A percentile compares a stretch with the other conserved stretches of the same genome.
phyloP scores from a whole-genome alignment of 2,797 vertebrate genomes.

The Anableps anableps region DNA sequence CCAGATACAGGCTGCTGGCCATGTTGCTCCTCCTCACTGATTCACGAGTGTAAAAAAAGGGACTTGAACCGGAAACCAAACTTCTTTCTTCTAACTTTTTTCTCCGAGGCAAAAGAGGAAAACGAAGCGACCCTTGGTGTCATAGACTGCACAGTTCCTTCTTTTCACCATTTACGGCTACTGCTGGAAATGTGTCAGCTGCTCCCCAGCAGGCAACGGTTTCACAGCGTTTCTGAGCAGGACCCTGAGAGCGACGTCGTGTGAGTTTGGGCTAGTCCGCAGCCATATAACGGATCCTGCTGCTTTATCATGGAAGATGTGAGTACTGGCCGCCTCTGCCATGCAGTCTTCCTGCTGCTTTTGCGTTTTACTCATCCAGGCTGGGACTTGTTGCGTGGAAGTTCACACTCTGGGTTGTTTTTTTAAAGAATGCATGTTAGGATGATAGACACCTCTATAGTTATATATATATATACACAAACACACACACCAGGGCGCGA shows the following conservation, averaged over 20 bases:
- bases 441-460: neutral
- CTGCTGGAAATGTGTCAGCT: slow-evolving; percentile 66
- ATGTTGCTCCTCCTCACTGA: slow-evolving; percentile 46
- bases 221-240: slow-evolving; percentile 8
- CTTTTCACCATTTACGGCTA: slow-evolving; percentile 52
- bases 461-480: neutral
- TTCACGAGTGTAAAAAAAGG: slow-evolving; percentile 49
- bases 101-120: slow-evolving; percentile 62
- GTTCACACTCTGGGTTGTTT: neutral
- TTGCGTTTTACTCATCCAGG: neutral
- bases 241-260: slow-evolving; percentile 63
- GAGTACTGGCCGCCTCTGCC: slow-evolving; percentile 51
- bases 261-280: slow-evolving; percentile 27
- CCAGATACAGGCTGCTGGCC: neutral
- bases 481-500: slow-evolving; percentile 19
- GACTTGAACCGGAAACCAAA: slow-evolving; percentile 81
- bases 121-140: slow-evolving; percentile 47
- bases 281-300: slow-evolving; percentile 64
- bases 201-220: slow-evolving; percentile 15
- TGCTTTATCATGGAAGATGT: slow-evolving; percentile 82
- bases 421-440: neutral
- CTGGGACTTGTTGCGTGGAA: neutral
- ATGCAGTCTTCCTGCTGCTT: neutral
- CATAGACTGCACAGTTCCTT: slow-evolving; percentile 65
- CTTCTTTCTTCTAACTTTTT: slow-evolving; percentile 68